These are phyloP conservation scores for Ceratina calcarata DNA, from an alignment of 1,140 invertebrate genomes.

Conservation along the genomic window DNA sequence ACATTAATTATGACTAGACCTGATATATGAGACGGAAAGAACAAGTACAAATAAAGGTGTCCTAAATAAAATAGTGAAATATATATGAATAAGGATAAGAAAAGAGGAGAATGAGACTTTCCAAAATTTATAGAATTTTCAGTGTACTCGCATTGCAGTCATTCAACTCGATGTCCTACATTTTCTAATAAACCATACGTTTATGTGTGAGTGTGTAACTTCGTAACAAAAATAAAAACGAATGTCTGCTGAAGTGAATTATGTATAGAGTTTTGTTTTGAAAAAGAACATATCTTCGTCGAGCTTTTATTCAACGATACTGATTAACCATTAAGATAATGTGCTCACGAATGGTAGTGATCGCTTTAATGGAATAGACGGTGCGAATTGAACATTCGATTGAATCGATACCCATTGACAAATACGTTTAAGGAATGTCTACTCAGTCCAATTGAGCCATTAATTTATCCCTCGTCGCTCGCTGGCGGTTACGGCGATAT, in stretches of 20 bases:
- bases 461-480: constrained; percentile 29
- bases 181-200: too few relatives aligned
- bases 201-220: too few relatives aligned
- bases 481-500: too few relatives aligned
- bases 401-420: constrained; percentile 37
- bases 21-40: background rate
- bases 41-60: background rate
- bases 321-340: constrained; percentile 37
- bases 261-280: constrained; percentile 23
- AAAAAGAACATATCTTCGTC: background rate
- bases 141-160: too few relatives aligned
- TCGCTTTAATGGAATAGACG: constrained; percentile 1
- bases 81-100: too few relatives aligned
- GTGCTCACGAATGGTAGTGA: constrained; percentile 17
- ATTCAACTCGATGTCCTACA: too few relatives aligned
- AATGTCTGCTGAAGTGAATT: too few relatives aligned
- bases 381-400: background rate
- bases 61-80: background rate
- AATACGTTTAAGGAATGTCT: constrained; percentile 37
- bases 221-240: too few relatives aligned
- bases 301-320: constrained; percentile 1
- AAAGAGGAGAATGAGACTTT: too few relatives aligned
- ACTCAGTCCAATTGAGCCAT: constrained; percentile 14
- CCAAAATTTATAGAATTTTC: too few relatives aligned
- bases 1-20: too few relatives aligned